phyloP scores from a whole-genome alignment of 2,113 vertebrate species.

The Lanius ludovicianus region DNA sequence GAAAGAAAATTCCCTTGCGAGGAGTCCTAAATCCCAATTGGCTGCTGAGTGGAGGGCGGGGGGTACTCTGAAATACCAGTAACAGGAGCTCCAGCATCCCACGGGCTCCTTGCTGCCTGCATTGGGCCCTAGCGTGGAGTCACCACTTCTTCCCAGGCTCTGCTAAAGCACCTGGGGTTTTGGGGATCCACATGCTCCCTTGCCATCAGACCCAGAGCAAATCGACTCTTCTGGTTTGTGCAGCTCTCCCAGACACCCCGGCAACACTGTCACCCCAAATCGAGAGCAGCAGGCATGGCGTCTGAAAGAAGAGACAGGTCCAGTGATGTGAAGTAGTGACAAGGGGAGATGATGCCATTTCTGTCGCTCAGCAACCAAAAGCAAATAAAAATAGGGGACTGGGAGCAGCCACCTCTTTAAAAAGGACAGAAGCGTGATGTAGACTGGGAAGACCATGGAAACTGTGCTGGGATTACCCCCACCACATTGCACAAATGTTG shows the following conservation, averaged over 20 bases:
- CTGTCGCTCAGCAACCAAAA: not conserved
- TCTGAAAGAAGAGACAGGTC: not conserved
- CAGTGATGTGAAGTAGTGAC: not conserved
- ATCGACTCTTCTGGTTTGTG: not conserved
- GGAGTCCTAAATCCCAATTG: not conserved
- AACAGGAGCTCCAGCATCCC: not conserved
- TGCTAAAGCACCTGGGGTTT: rapidly evolving
- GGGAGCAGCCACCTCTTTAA: not conserved
- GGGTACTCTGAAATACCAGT: not conserved
- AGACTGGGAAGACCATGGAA: not conserved
- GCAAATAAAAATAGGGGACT: not conserved
- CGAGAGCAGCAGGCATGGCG: rapidly evolving
- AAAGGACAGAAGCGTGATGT: not conserved
- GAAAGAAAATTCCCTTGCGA: rapidly evolving
- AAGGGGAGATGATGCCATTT: not conserved
- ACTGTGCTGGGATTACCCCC: not conserved
- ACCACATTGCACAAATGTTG: rapidly evolving
- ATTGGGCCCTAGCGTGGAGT: not conserved
- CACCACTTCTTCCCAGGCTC: not conserved
- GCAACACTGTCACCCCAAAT: not conserved
- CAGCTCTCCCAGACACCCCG: not conserved
- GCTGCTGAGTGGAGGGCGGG: not conserved
- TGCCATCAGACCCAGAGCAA: not conserved
- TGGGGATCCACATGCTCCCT: not conserved
- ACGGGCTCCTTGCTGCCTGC: not conserved